Conservation (phyloP, 2,888 invertebrate genomes). For the Agonum fuliginosum region DNA sequence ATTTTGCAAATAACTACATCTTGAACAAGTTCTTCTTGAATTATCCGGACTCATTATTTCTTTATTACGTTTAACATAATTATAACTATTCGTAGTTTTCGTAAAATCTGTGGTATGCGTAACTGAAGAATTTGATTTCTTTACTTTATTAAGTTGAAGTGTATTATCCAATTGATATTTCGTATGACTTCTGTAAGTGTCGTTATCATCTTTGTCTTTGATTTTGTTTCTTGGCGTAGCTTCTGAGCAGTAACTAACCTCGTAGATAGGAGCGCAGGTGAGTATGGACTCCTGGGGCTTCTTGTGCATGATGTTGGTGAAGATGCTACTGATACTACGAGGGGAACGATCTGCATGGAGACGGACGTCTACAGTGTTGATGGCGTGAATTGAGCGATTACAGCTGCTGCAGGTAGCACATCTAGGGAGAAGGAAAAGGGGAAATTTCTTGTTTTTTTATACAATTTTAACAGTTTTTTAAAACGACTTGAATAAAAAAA, state of each 20-base stretch:
- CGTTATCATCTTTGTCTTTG: neutral
- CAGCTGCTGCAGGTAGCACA: no score
- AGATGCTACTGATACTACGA: conserved; percentile 9
- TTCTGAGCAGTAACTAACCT: neutral
- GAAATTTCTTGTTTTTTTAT: no score
- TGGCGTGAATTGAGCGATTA: neutral
- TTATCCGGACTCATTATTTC: no score
- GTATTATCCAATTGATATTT: no score
- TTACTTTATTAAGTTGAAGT: no score
- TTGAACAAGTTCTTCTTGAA: no score
- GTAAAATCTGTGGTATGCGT: neutral
- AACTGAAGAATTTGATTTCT: no score
- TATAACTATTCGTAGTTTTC: conserved; percentile 7
- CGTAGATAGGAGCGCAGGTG: neutral
- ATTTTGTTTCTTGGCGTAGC: neutral
- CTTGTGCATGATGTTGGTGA: conserved; percentile 13
- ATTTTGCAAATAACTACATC: no score
- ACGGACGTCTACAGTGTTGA: conserved; percentile 22
- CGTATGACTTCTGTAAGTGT: conserved; percentile 9
- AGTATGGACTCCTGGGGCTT: neutral
- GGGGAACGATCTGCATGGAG: neutral
- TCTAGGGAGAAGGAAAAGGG: conserved; percentile 13
- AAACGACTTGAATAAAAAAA: neutral
- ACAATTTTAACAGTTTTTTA: no score
- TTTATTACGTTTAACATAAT: neutral